Base-by-base conservation (phyloP, 2,888 invertebrate species). In the Sympetrum striolatum region DNA sequence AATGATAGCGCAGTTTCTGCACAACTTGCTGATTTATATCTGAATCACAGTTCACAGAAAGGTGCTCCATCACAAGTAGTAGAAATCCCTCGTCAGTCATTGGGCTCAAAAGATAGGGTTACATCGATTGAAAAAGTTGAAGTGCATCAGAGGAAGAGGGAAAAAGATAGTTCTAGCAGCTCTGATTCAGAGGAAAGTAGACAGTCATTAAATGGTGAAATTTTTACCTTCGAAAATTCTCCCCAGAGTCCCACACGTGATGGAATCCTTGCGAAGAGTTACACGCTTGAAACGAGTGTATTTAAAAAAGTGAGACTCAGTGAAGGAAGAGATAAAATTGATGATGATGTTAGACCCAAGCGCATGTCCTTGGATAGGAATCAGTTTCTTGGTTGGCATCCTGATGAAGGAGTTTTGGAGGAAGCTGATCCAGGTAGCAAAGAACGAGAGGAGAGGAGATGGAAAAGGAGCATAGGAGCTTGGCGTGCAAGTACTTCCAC, bases 371-470 rank as follows among this genome's bases (percentile, higher is more conserved):
- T 86, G 22, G 86, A 86, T 64, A 86, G 86, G n/a, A 86, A 86
- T 37, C 86, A 86, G 64, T 86, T 86, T 12, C 86, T 86, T 64
- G 86, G 86, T 0, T 86, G 86, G 86, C 18, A 86, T 64, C 86
- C 86, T 22, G 86, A 86, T 10, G 37, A 86, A 39, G 86, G 86
- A 4, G 22, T 86, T 58, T 60, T 86, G 14, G 86, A 58, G 1
- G 86, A 86, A 39, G 86, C 86, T 37, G 86, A 86, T 14, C 86
- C 86, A 58, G 86, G 86, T 37, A 86, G 86, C 64, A 86, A 86
- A 15, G 58, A 86, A 37, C 60, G 86, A 15, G 31, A 86, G 39
- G 58, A 86, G 60, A 86, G 18, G 86, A 86, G 86, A n/a, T 86
- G 86, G 86, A 86, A 60, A 48, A 86, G 37, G 39, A 86, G 86